These are phyloP conservation scores for human (Homo sapiens) DNA, from an alignment of 2,113 vertebrate species.

Conservation along the genomic window DNA sequence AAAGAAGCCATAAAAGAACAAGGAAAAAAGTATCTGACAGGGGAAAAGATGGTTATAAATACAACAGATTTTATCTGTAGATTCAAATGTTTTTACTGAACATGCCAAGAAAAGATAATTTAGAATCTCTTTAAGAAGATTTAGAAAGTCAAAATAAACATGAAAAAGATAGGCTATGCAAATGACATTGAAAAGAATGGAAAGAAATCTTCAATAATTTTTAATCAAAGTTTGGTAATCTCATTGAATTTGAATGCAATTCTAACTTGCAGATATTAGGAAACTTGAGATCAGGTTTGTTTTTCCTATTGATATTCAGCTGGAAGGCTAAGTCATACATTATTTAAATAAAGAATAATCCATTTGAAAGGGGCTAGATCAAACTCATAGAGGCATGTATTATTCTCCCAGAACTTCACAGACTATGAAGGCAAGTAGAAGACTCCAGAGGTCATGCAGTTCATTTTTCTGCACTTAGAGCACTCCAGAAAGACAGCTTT, in stretches of 20 bases:
- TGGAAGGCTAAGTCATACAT: conserved; percentile 61
- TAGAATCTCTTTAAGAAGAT: conserved; percentile 35
- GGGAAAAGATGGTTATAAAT: conserved; percentile 39
- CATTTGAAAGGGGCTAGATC: conserved; percentile 68
- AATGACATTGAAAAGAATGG: background rate
- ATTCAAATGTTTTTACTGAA: conserved; percentile 66
- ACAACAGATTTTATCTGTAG: conserved; percentile 41
- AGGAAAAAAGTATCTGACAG: conserved; percentile 40
- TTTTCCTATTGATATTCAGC: conserved; percentile 71
- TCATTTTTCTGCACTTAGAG: conserved; percentile 55
- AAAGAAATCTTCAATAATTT: background rate
- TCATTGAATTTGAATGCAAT: conserved; percentile 46
- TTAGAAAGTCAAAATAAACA: conserved; percentile 53
- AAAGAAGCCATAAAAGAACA: conserved; percentile 52
- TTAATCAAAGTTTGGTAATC: background rate
- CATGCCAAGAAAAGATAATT: conserved; percentile 56
- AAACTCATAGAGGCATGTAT: conserved; percentile 72
- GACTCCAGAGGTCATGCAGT: conserved; percentile 56
- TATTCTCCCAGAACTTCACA: conserved; percentile 77
- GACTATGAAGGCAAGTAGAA: conserved; percentile 51
- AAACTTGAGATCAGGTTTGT: conserved; percentile 63
- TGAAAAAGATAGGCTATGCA: background rate
- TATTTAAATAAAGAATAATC: conserved; percentile 76
- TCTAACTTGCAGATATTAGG: conserved; percentile 49
- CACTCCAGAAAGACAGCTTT: conserved; percentile 48